These are phyloP conservation scores for Caenorhabditis virilis DNA, from an alignment of 2,888 invertebrate genomes.

Conservation along the genomic window DNA sequence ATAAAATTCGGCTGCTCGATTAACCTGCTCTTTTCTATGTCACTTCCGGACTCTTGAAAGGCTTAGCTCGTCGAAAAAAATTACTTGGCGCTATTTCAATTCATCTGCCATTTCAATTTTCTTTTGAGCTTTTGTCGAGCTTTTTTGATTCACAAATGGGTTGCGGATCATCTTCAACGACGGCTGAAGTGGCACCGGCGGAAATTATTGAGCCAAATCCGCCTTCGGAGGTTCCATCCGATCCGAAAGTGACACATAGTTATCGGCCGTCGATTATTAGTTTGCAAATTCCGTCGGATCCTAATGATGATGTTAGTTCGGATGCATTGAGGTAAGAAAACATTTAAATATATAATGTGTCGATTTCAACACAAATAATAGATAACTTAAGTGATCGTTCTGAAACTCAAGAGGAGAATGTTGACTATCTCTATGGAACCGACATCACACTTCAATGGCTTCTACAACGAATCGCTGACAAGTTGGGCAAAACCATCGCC, in stretches of 20 bases:
- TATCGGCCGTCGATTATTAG: slow-evolving; percentile 46
- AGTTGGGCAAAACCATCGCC: slow-evolving; percentile 40
- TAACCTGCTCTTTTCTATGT: background rate
- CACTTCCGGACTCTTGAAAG: background rate
- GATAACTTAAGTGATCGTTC: slow-evolving; percentile 46
- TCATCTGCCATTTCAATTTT: background rate
- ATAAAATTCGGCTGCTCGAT: background rate
- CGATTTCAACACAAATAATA: too few species aligned
- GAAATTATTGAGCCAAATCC: slow-evolving; percentile 23
- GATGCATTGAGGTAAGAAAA: too few species aligned
- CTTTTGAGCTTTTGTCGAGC: background rate
- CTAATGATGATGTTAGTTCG: slow-evolving; percentile 44
- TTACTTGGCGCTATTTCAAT: background rate
- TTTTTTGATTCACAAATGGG: slow-evolving; percentile 14
- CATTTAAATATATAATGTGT: too few species aligned
- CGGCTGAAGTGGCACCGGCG: slow-evolving; percentile 31
- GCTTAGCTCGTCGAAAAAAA: background rate
- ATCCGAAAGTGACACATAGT: slow-evolving; percentile 28
- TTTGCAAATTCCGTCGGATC: slow-evolving; percentile 46
- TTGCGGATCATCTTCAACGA: slow-evolving; percentile 28
- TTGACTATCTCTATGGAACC: slow-evolving; percentile 51
- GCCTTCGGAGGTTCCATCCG: slow-evolving; percentile 31
- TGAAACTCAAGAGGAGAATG: slow-evolving; percentile 33
- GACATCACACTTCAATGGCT: slow-evolving; percentile 63
- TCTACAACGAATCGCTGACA: slow-evolving; percentile 54